phyloP scores from a whole-genome alignment of 1,140 invertebrate genomes.

The Drosophila fuyamai region DNA sequence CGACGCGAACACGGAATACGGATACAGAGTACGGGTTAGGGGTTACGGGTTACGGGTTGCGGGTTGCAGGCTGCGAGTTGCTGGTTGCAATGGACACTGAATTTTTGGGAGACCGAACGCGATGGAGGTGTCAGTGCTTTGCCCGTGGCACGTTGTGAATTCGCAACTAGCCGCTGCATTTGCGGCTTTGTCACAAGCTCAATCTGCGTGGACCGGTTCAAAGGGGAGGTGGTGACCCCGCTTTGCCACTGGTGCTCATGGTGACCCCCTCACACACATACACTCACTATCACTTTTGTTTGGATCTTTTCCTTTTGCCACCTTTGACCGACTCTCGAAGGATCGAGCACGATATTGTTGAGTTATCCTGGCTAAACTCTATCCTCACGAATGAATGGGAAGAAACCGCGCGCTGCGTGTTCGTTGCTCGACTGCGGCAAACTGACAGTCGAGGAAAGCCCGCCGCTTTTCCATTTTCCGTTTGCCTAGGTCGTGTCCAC shows the following conservation, averaged over 20 bases:
- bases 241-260: slow-evolving; percentile 39
- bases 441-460: slow-evolving; percentile 57
- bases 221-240: slow-evolving; percentile 27
- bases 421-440: slow-evolving; percentile 78
- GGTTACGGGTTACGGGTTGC: slow-evolving; percentile 3
- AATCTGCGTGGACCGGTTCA: slow-evolving; percentile 22
- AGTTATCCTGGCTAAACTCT: slow-evolving; percentile 39
- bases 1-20: slow-evolving; percentile 46
- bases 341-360: slow-evolving; percentile 19
- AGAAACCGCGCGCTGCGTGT: slow-evolving; percentile 60
- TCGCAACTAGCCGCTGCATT: slow-evolving; percentile 64
- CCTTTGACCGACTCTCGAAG: slow-evolving; percentile 18
- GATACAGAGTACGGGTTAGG: slow-evolving; percentile 9
- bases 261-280: slow-evolving; percentile 34
- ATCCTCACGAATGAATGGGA: slow-evolving; percentile 4
- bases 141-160: slow-evolving; percentile 73
- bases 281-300: slow-evolving; percentile 7
- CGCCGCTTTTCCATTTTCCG: slow-evolving; percentile 44
- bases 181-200: slow-evolving; percentile 62
- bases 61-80: not conserved
- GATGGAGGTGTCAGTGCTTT: slow-evolving; percentile 61
- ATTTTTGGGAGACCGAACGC: slow-evolving; percentile 6
- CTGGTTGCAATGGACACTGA: slow-evolving; percentile 5
- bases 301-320: slow-evolving; percentile 9
- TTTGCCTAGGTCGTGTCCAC: slow-evolving; percentile 55